These are phyloP conservation scores for Colossoma macropomum DNA, from an alignment of 2,113 vertebrate species.

Conservation along the genomic window DNA sequence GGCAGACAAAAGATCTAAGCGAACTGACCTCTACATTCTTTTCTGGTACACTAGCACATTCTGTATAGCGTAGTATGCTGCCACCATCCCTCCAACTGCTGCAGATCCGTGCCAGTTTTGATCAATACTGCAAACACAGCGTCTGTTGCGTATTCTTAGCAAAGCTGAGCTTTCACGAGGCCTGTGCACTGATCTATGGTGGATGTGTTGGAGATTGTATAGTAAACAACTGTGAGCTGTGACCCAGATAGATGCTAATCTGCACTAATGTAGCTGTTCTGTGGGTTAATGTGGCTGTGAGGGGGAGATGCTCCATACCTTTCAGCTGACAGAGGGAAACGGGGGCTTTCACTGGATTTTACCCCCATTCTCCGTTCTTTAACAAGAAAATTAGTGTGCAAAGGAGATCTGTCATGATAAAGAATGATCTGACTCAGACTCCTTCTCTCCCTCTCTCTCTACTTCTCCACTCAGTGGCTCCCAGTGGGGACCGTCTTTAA, in stretches of 20 bases:
- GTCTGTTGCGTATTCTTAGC: background rate
- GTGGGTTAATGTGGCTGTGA: slow-evolving; percentile 56
- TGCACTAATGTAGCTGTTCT: slow-evolving; percentile 58
- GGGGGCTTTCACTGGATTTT: slow-evolving; percentile 59
- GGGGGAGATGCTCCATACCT: slow-evolving; percentile 52
- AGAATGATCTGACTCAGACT: slow-evolving; percentile 51
- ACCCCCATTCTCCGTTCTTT: slow-evolving; percentile 64
- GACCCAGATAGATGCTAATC: slow-evolving; percentile 61
- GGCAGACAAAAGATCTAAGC: background rate
- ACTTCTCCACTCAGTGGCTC: slow-evolving; percentile 54
- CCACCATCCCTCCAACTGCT: background rate
- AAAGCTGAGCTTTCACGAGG: background rate
- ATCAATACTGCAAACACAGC: slow-evolving; percentile 31
- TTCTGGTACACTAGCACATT: background rate
- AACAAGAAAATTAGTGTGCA: slow-evolving; percentile 75
- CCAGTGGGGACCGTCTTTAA: slow-evolving; percentile 58
- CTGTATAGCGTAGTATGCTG: background rate
- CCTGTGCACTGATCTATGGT: slow-evolving; percentile 33
- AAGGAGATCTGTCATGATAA: slow-evolving; percentile 74
- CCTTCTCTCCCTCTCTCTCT: slow-evolving; percentile 34
- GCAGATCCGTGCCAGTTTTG: background rate
- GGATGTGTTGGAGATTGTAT: slow-evolving; percentile 42
- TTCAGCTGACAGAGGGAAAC: slow-evolving; percentile 62
- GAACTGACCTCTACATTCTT: background rate
- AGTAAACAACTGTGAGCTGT: slow-evolving; percentile 49